Evolutionary conservation across 2,113 vertebrate species (phyloP), one percentile per base, ranked within the genome.

Genomic region (Seriola aureovittata): DNA sequence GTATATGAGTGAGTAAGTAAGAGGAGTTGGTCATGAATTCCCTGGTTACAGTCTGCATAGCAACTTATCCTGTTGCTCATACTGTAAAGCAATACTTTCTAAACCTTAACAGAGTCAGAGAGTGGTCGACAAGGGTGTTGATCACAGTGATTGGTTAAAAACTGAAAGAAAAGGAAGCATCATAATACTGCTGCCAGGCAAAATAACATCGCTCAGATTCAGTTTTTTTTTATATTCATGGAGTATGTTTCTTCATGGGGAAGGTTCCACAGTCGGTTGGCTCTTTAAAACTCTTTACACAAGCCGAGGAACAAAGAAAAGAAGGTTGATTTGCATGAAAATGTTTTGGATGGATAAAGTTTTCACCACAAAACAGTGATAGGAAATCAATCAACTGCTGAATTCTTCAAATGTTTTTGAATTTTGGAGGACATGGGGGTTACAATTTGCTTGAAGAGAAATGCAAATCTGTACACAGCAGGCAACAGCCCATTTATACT

Each of bases 11-110:
- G 40, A 67, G 68, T 44, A 65, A 46, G 60, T 63, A 50, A 76
- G 50, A 81, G 34, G 73, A 86, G 66, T 48, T 71, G 29, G 64
- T 77, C 11, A 23, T 66, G 21, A 71, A 73, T 77, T 82, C 75
- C 79, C 69, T 78, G 78, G 77, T 80, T 79, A 77, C 70, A 85
- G 82, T 89, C 81, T 87, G 55, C 76, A 80, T 85, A 60, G 81
- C 73, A 84, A 78, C 84, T 81, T 42, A 79, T 75, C 21, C 58
- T 32, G 13, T 54, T 78, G 72, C 13, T 80, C 23, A 42, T 42
- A 12, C 46, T 69, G 32, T 52, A 40, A 84, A 85, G 73, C 8
- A 44, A 8, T 19, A 8, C 19, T 62, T 54, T 21, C 1, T 38
- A 70, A 80, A 55, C 60, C 17, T 74, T 25, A 14, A 23, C 9